Evolutionary conservation across 2,888 invertebrate genomes (phyloP), one percentile per base, ranked within the genome.

Genomic region (Chrysolina haemoptera): DNA sequence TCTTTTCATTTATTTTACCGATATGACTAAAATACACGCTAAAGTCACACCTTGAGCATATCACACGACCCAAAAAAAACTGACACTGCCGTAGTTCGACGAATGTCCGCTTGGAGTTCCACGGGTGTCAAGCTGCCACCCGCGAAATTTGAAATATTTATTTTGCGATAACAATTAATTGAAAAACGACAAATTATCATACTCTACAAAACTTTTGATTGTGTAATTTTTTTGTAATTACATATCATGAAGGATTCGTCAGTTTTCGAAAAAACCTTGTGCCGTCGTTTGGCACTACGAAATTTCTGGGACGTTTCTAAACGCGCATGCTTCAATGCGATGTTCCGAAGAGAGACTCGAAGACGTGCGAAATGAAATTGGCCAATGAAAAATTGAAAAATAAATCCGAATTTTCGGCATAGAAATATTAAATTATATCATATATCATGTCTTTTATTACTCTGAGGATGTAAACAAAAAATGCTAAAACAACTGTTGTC

Each of bases 11-110:
- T 76, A 79, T 75, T 79, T 70, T 71, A 73, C 71, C 70, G 68
- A 77, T 75, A 64, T 64, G 22, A 73, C 63, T 73, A 62, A 68
- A 70, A 77, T 71, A 77, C 82, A 82, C 80, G 80, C 78, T 76
- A 74, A 80, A 83, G 83, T 83, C 82, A 82, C 83, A 82, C 83
- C 83, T 83, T 80, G 75, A 69, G 78, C 80, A 77, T 80, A 82
- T 83, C 83, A 83, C 82, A 83, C 83, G 82, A 83, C 82, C 74
- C 70, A n/a, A 75, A 69, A 75, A 77, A 79, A 77, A 77, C 73
- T 80, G 79, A 79, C 78, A 80, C 69, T 75, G 41, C 48, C 12
- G 55, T 71, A 71, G 76, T 71, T 75, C 71, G 55, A 55, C 66
- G 48, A 70, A 70, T 62, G 48, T 63, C 76, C 77, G 69, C 76